These are phyloP conservation scores for Trichonephila clavipes DNA, from an alignment of 1,140 invertebrate genomes.

Conservation along the genomic window DNA sequence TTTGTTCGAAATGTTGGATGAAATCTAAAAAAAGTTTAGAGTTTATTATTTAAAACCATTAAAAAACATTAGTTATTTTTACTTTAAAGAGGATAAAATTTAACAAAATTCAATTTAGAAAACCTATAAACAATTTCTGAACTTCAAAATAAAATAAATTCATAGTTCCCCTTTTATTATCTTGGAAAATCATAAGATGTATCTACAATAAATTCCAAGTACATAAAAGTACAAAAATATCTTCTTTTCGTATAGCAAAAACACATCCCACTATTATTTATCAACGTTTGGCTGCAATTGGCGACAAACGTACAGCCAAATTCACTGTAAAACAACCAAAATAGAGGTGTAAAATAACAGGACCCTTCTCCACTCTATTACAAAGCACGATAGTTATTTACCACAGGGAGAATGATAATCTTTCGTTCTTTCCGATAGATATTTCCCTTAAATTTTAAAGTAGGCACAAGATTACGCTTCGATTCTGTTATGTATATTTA, in stretches of 20 bases:
- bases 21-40: no score
- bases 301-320: background rate
- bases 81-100: no score
- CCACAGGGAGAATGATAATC: constrained; percentile 24
- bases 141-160: no score
- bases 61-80: no score
- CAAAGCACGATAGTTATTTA: constrained; percentile 15
- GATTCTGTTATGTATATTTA: constrained; percentile 57
- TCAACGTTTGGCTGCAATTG: background rate
- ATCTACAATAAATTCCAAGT: no score
- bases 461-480: constrained; percentile 56
- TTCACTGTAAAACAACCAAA: background rate
- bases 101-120: no score
- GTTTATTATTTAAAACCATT: no score
- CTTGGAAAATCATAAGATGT: no score
- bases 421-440: constrained; percentile 43
- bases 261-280: background rate
- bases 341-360: background rate
- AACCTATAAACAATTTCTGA: no score
- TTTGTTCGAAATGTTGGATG: no score
- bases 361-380: background rate
- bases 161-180: no score
- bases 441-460: constrained; percentile 73
- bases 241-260: background rate
- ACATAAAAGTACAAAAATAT: no score